These are phyloP conservation scores for Eurystomus gularis DNA, from an alignment of 2,113 vertebrate species.

Conservation along the genomic window DNA sequence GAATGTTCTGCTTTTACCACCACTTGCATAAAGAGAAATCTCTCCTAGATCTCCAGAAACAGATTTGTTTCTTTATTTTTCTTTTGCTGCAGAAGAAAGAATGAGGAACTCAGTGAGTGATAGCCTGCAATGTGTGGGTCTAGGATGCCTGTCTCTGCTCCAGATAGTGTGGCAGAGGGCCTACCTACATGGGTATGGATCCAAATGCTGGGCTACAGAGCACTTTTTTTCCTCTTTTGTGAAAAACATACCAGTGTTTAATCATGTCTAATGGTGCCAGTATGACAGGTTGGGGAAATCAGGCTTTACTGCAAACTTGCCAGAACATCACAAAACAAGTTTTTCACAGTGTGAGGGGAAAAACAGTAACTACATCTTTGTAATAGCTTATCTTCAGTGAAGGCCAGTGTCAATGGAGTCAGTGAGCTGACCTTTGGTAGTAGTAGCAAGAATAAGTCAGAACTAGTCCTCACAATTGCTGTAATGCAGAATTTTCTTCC, in stretches of 20 bases:
- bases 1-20: background rate
- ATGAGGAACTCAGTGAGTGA: background rate
- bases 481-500: background rate
- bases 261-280: background rate
- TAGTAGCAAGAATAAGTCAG: background rate
- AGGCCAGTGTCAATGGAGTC: background rate
- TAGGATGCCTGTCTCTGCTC: background rate
- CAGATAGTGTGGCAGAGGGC: background rate
- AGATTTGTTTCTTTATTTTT: background rate
- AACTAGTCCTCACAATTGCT: background rate
- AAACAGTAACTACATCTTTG: background rate
- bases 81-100: background rate
- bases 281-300: background rate
- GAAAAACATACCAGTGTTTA: background rate
- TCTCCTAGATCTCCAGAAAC: background rate
- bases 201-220: background rate
- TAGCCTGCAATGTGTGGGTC: background rate
- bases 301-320: background rate
- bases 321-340: background rate
- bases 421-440: background rate
- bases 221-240: background rate
- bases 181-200: fast-evolving
- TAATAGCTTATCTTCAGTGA: background rate
- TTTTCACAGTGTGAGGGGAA: background rate
- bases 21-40: background rate